Percentiles rank a stretch among this genome's conserved stretches.
phyloP scores from a whole-genome alignment of 1,140 invertebrate species.

The Zophobas atratus region DNA sequence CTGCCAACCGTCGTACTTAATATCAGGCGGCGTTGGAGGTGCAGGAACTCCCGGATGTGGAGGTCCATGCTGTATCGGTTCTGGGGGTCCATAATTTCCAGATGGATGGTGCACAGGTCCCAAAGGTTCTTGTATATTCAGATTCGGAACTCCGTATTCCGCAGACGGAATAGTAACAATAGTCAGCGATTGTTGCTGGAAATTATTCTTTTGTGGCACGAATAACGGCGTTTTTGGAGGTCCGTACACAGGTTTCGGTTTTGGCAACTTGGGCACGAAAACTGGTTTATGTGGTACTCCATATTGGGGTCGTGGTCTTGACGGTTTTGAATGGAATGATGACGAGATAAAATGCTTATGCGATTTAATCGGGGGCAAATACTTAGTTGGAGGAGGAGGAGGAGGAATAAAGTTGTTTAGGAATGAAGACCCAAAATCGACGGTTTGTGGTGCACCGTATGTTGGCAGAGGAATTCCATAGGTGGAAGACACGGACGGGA shows the following conservation, averaged over 20 bases:
- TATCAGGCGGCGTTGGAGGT: conserved; percentile 81
- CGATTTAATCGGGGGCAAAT: conserved; percentile 47
- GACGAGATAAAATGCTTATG: conserved; percentile 20
- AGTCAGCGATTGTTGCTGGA: conserved; percentile 54
- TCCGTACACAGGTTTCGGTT: conserved; percentile 66
- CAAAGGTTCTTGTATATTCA: conserved; percentile 56
- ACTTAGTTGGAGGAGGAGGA: conserved; percentile 59
- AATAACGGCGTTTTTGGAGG: conserved; percentile 69
- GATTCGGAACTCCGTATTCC: conserved; percentile 56
- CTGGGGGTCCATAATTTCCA: conserved; percentile 67
- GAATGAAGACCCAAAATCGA: conserved; percentile 45
- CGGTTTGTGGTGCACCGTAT: conserved; percentile 57
- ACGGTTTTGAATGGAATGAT: conserved; percentile 48
- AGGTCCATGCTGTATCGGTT: conserved; percentile 70
- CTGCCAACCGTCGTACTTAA: conserved; percentile 88
- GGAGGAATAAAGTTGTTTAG: conserved; percentile 64
- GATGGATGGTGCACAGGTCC: conserved; percentile 36
- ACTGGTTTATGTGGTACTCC: conserved; percentile 52
- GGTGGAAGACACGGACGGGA: conserved; percentile 44
- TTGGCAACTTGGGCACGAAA: conserved; percentile 27
- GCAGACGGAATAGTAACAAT: conserved; percentile 62
- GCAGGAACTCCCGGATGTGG: conserved; percentile 78
- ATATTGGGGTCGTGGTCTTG: conserved; percentile 51
- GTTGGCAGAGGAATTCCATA: conserved; percentile 63
- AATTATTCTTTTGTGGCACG: conserved; percentile 69